Evolutionary conservation across 2,797 vertebrate genomes (phyloP).

Genomic region (Cynodonichthys magdalenae): DNA sequence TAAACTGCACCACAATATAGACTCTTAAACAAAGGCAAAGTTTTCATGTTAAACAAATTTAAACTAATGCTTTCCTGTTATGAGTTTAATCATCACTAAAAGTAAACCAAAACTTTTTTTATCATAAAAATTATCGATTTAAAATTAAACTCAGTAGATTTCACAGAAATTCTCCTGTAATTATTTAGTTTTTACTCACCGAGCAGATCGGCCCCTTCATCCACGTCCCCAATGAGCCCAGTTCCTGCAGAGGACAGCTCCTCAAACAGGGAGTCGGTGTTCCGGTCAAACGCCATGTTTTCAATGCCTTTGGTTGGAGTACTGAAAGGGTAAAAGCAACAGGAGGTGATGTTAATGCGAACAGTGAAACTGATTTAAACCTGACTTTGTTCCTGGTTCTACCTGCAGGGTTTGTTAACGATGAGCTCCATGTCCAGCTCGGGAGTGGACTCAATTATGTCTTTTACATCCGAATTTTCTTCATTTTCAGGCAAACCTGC

Average conservation of each 20-base stretch:
- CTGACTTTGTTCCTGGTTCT: background rate
- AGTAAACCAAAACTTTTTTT: background rate
- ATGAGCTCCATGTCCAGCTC: slow-evolving; percentile 96
- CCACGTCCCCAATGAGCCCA: slow-evolving; percentile 95
- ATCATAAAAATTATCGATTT: no score
- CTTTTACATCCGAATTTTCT: slow-evolving; percentile 94
- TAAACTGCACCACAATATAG: background rate
- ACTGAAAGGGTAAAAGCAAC: slow-evolving; percentile 67
- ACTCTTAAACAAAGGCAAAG: background rate
- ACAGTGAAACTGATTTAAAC: background rate
- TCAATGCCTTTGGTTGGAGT: slow-evolving; percentile 97
- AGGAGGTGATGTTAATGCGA: background rate
- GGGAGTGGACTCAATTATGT: slow-evolving; percentile 98
- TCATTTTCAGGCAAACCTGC: slow-evolving; percentile 90
- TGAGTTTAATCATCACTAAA: no score
- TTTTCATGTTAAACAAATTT: no score
- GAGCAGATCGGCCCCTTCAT: slow-evolving; percentile 96
- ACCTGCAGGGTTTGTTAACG: slow-evolving; percentile 93
- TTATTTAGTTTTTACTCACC: slow-evolving; percentile 81
- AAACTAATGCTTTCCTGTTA: no score
- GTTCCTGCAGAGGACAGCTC: slow-evolving; percentile 96
- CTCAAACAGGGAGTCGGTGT: slow-evolving; percentile 97
- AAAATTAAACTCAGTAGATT: background rate
- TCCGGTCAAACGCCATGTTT: slow-evolving; percentile 97
- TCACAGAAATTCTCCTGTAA: background rate